phyloP scores from a whole-genome alignment of 1,140 invertebrate species.

The Brachystomella parvula region DNA sequence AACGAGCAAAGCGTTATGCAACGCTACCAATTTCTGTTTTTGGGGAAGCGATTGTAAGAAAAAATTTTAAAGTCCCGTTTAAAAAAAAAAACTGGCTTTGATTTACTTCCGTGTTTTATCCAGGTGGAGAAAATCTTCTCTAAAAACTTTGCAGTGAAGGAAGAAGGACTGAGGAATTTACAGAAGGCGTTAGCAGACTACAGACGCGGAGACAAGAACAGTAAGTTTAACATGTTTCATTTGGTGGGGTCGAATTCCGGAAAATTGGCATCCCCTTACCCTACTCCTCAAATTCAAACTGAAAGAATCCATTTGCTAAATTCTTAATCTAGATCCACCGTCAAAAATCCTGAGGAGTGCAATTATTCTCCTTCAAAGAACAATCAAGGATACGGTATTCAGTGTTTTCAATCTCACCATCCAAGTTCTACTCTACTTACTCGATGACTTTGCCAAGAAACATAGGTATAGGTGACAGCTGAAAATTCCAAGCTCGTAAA shows the following conservation, averaged over 20 bases:
- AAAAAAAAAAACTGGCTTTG: constrained; percentile 3
- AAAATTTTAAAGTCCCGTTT: background rate
- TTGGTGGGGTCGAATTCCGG: too few species aligned
- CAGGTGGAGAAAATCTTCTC: constrained; percentile 89
- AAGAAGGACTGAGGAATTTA: constrained; percentile 71
- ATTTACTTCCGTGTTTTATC: background rate
- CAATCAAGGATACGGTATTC: constrained; percentile 40
- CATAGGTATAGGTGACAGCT: constrained; percentile 26
- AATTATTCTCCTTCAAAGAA: constrained; percentile 38
- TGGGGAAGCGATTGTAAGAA: constrained; percentile 69
- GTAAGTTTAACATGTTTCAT: constrained; percentile 33
- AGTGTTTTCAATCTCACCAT: constrained; percentile 36
- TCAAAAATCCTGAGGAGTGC: constrained; percentile 40
- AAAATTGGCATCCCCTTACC: too few species aligned
- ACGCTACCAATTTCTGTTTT: constrained; percentile 82
- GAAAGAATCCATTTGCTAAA: too few species aligned
- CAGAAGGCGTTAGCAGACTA: constrained; percentile 56
- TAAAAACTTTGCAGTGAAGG: constrained; percentile 84
- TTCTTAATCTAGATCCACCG: constrained; percentile 38
- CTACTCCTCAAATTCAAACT: too few species aligned
- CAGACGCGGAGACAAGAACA: constrained; percentile 31
- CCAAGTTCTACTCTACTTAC: constrained; percentile 26
- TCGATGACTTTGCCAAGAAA: constrained; percentile 36
- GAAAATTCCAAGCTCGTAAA: too few species aligned
- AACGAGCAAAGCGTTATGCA: constrained; percentile 81